These are phyloP conservation scores for Meandrina meandrites DNA, from an alignment of 92 coral and sea anemone genomes.

Conservation along the genomic window DNA sequence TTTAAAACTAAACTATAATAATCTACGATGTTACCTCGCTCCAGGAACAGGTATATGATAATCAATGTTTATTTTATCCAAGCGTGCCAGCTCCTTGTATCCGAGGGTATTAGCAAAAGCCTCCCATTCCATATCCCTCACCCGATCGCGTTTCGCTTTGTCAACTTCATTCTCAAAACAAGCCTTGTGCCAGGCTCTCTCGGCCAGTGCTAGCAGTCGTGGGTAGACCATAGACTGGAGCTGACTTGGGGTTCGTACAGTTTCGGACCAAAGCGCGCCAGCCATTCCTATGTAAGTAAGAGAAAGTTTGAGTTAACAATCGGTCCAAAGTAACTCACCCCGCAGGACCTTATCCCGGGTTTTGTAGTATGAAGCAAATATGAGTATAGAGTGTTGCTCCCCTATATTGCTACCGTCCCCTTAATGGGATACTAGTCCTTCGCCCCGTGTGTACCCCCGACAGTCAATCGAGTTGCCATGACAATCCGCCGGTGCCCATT, in stretches of 20 bases:
- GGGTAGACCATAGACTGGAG: conserved; percentile 93
- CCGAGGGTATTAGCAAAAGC: conserved; percentile 90
- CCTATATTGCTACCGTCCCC: not conserved
- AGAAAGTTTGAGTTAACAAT: not conserved
- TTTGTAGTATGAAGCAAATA: not conserved
- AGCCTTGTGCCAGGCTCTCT: conserved; percentile 96
- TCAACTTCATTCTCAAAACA: conserved; percentile 84
- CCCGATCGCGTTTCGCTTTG: conserved; percentile 47
- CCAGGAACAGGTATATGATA: conserved; percentile 93
- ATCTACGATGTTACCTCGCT: conserved; percentile 51
- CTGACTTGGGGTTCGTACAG: conserved; percentile 91
- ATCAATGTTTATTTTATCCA: conserved; percentile 81
- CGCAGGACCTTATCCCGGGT: not conserved
- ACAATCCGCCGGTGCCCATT: too few species aligned
- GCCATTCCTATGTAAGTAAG: conserved; percentile 69
- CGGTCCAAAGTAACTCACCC: not conserved
- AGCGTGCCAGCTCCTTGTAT: conserved; percentile 78
- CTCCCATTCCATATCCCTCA: conserved; percentile 80
- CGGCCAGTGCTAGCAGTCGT: conserved; percentile 92
- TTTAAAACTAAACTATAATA: not conserved
- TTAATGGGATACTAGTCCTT: not conserved
- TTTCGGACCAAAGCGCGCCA: conserved; percentile 95
- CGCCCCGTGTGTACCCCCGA: too few species aligned
- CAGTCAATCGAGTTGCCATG: too few species aligned
- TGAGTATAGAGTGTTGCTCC: too few species aligned